Evolutionary conservation across 2,797 vertebrate genomes (phyloP), one percentile per base, ranked within the genome.

Genomic region (Protosalanx chinensis): DNA sequence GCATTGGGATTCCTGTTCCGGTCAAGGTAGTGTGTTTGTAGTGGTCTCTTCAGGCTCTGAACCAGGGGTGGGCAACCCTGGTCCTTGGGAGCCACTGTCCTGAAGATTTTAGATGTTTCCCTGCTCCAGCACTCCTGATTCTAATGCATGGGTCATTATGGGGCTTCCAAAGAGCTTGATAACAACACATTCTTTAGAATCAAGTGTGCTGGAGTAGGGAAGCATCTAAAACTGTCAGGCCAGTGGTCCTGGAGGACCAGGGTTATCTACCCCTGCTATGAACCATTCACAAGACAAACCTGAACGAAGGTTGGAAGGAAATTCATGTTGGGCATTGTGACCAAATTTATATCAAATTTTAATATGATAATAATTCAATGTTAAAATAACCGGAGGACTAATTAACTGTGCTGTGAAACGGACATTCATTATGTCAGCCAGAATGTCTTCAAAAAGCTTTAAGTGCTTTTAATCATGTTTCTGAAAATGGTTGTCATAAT

Each of bases 41-140:
- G n/a, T 59, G 57, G 57, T 59, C n/a, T 29, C 29, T 60, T 29
- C 23, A 60, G 23, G 58, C 58, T 60, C 27, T 64, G 32, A 64
- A 4, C 23, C 23, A 27, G 23, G 23, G 23, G 23, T 27, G 23
- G 23, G 23, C 23, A 27, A 27, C 23, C 23, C 23, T 27, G 23
- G 23, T 27, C 23, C 23, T 27, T 1, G 23, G 23, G 23, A 27
- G 1, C 23, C 23, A 27, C 23, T 27, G 1, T 27, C 23, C 23
- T 27, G 23, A 27, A 27, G 23, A 27, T 27, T 27, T 27, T 27
- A 27, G 23, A 27, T 27, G 23, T 27, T 27, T 27, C 23, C 23
- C 23, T 27, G 23, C 23, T 27, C 23, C 23, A 27, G 23, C 23
- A 27, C 23, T 27, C 23, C 23, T 27, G 23, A 27, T 27, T 27